Evolutionary conservation across 1,140 invertebrate species (phyloP), one percentile per base, ranked within the genome.

Genomic region (Popillia japonica): DNA sequence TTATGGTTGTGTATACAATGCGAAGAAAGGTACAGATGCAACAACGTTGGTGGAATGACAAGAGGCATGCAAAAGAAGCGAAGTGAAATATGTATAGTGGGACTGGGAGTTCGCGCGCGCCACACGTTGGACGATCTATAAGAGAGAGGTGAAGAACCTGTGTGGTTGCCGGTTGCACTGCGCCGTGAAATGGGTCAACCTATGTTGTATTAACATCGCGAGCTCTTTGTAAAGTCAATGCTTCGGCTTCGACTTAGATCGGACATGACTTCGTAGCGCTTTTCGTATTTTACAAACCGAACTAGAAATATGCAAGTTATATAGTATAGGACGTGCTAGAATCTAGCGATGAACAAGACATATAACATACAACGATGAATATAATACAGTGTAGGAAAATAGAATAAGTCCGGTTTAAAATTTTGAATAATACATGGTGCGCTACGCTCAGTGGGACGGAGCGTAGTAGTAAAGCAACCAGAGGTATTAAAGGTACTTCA

Each of bases 111-210:
- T 68, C 61, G 61, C 20, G 61, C 61, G 61, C 48, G 48, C 48
- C 61, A 68, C 27, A 27, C 61, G 61, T 34, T 34, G 61, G 61
- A 22, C 61, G 61, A 68, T 68, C 61, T 68, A 68, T 68, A 68
- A 55, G 61, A 68, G 61, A 68, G 22, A 68, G 61, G 61, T 68
- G 61, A 68, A 68, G 61, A 68, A 68, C 61, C 61, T 68, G 61
- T 61, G 59, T 34, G 61, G 61, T 68, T 68, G 61, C 61, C 61
- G 61, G 61, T 68, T 68, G 22, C 61, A 22, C 61, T 68, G 23
- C 61, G 61, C 61, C 61, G 61, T 68, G 61, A 68, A 68, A 68
- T 68, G 61, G 61, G 61, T 68, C 61, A 68, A 68, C 61, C 61
- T 68, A 68, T 68, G 61, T 68, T 68, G 61, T 68, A 68, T 68